Evolutionary conservation across 1,140 invertebrate genomes (phyloP).

Genomic region (Dolichoris vasculosae): DNA sequence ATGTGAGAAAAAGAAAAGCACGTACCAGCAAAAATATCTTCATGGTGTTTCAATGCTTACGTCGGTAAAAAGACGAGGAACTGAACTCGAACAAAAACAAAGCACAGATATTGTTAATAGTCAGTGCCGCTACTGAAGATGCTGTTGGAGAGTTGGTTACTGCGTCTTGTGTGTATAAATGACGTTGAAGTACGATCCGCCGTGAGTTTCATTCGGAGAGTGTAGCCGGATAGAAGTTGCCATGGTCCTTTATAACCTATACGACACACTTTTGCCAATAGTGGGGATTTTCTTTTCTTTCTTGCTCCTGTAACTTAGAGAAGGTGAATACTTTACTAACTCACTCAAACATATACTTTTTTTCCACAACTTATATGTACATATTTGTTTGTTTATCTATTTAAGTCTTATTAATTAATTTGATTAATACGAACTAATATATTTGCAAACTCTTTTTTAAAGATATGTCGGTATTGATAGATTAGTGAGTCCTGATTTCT

Average conservation of each 20-base stretch:
- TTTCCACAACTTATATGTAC: neutral
- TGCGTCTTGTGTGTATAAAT: neutral
- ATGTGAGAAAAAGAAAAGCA: constrained; percentile 33
- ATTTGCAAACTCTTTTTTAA: too few relatives aligned
- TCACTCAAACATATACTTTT: neutral
- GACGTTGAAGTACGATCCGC: constrained; percentile 63
- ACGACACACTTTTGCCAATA: constrained; percentile 61
- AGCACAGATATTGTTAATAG: neutral
- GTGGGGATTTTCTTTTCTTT: constrained; percentile 61
- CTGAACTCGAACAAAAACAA: too few relatives aligned
- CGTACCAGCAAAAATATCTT: constrained; percentile 72
- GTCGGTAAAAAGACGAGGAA: neutral
- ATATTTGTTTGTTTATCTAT: neutral
- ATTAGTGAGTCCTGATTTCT: too few relatives aligned
- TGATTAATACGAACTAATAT: too few relatives aligned
- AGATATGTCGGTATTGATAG: too few relatives aligned
- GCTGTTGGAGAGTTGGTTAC: neutral
- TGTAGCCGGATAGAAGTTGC: constrained; percentile 70
- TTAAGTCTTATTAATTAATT: neutral
- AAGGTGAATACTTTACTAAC: neutral
- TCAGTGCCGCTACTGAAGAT: too few relatives aligned
- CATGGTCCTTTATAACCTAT: constrained; percentile 74
- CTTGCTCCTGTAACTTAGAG: constrained; percentile 30
- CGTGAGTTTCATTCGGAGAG: constrained; percentile 73
- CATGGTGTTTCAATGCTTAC: constrained; percentile 61